Base-by-base conservation (phyloP, 2,797 vertebrate species). In the Notamacropus eugenii region DNA sequence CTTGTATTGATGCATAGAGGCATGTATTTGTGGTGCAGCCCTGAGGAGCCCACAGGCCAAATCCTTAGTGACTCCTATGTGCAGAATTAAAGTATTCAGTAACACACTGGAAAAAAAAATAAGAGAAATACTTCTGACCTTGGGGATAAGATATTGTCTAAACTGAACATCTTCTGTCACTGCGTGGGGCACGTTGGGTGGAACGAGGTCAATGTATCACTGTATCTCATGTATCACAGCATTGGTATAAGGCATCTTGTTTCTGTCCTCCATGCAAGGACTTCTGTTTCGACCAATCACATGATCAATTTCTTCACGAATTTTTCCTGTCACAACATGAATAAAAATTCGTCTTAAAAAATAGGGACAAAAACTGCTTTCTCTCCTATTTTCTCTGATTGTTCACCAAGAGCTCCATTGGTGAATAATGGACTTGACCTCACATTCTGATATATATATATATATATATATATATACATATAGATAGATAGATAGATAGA, bases 61-160 rank as follows among this genome's bases (percentile, higher is more conserved):
- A 52, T 52, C 52, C 52, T 52, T 52, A 52, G 52, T 52, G 3
- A 54, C 9, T 54, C 11, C 54, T 54, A 12, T 54, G 52, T 52
- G 52, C 52, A 52, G 4, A 52, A 52, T 52, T 4, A 52, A 52
- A 52, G 52, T 52, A 52, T 52, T 52, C 52, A 52, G 52, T 52
- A 54, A 54, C 12, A 0, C 4, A 54, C 9, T 54, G 54, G 54
- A 13, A 54, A 13, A 54, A 13, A 54, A 13, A 10, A 10, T 12
- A 1, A 54, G 11, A 54, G 58, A 93, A 92, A 87, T 3, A 91
- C 40, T 2, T 54, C 96, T 95, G 97, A 98, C 98, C 98, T 98
- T 98, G 59, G 98, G 98, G 92, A 98, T 98, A 93, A 98, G 54
- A 95, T 97, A 98, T 58, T 97, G 96, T 93, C 98, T 98, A 92